Base-by-base conservation (phyloP, 1,140 invertebrate species). In the Chionoecetes opilio region DNA sequence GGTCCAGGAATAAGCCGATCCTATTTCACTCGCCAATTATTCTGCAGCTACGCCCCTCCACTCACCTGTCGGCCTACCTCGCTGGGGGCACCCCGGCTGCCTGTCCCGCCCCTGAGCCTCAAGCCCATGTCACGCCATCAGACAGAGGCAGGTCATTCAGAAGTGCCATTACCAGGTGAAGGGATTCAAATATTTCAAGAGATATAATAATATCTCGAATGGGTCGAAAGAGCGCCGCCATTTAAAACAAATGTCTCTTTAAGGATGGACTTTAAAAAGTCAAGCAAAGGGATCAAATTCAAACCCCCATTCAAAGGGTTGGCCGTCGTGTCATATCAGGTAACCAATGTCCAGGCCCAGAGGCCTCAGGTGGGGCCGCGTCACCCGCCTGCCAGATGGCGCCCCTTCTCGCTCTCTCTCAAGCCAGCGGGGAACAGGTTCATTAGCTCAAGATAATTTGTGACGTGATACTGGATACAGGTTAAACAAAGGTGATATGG, bases 21-120 rank as follows among this genome's bases (percentile, higher is more conserved):
- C 63, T 84, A 94, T 94, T 84, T 89, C 87, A 82, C 21, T 41
- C 82, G 93, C 88, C 93, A 94, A 94, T 94, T 94, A 94, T 91
- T 94, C 93, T 75, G 41, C 14, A 17, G 88, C 87, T 87, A 94
- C 35, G 84, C 88, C 41, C 90, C 87, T 35, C 53, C 63, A 31
- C 41, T 94, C 75, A 94, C 35, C 87, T 84, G 93, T 91, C 90
- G 93, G 93, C 93, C 63, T 94, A 90, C 35, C 41, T 26, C 53
- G 26, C 86, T 17, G 32, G 35, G 87, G 86, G 86, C 31, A n/a
- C 63, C 32, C 14, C 21, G 6, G 46, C 63, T n/a, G 8, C 63
- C 63, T 26, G 21, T 21, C 63, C 63, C 63, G 63, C 63, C 41
- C 41, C 41, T 5, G 41, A 5, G 5, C 14, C 41, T 46, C 41